Base-by-base conservation (phyloP, 2,888 invertebrate species). In the Agrochola macilenta region DNA sequence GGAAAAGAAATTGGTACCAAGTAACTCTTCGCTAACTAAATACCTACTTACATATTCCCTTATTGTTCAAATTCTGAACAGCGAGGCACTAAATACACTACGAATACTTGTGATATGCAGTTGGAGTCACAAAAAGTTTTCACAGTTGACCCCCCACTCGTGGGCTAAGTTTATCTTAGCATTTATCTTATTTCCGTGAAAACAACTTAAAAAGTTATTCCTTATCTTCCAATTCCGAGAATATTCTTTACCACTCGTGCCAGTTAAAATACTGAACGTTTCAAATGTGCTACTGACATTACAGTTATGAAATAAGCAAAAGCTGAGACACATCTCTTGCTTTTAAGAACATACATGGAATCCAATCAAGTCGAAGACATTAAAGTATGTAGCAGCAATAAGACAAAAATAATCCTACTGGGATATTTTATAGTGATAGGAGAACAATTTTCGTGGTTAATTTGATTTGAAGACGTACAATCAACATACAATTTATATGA, bases 131-230 rank as follows among this genome's bases (percentile, higher is more conserved):
- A 90, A 91, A 92, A 92, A 92, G 90, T 91, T 93, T 93, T 92
- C 91, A 91, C 91, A 89, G 90, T 86, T 92, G 92, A 92, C 92
- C 92, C 90, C 43, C 84, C 89, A 84, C 89, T 87, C 84, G 83
- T 81, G 83, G 74, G 85, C 87, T 86, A 88, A 87, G 91, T 93
- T 95, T 94, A 96, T 96, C 96, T 92, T 84, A 88, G 84, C 92
- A 93, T 93, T 95, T 94, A 96, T 96, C 95, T 94, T 86, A 91
- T 93, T 96, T 95, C 95, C 93, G 91, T 93, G 95, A 94, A 96
- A 94, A 93, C 91, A 91, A 91, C 91, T 93, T 91, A 89, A 92
- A 92, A 92, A 89, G 79, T 89, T 88, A 89, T 89, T 87, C 85
- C 90, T 94, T 95, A 94, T 94, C 94, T 93, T 89, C 78, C 74